phyloP scores from a whole-genome alignment of 2,113 vertebrate species.

The Centropristis striata region DNA sequence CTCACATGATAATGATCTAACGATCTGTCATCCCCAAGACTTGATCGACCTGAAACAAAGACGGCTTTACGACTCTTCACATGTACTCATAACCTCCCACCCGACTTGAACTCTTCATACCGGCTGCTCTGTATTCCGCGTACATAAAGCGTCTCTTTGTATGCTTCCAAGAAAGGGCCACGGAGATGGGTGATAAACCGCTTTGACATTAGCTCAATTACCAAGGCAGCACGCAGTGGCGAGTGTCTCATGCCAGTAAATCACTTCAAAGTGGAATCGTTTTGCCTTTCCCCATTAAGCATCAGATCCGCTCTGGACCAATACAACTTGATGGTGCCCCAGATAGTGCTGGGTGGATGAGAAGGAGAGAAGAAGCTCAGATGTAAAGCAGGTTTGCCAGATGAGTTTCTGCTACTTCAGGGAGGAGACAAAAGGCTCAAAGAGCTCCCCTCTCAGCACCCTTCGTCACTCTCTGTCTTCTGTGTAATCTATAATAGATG shows the following conservation, averaged over 20 bases:
- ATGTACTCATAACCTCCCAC: constrained; percentile 33
- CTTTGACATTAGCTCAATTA: constrained; percentile 68
- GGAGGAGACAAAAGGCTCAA: constrained; percentile 65
- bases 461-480: constrained; percentile 61
- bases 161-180: constrained; percentile 33
- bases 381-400: constrained; percentile 68
- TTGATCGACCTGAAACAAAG: constrained; percentile 64
- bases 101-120: constrained; percentile 27
- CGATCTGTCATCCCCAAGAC: constrained; percentile 52
- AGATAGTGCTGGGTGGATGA: constrained; percentile 46
- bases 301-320: constrained; percentile 55
- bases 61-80: constrained; percentile 44
- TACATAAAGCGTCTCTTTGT: constrained; percentile 63
- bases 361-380: constrained; percentile 37
- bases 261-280: constrained; percentile 67
- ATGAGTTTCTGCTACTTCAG: constrained; percentile 56
- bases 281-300: constrained; percentile 61
- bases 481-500: constrained; percentile 82
- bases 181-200: constrained; percentile 63
- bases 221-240: constrained; percentile 39
- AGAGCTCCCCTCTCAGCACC: constrained; percentile 57
- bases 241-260: constrained; percentile 64
- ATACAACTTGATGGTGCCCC: constrained; percentile 59
- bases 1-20: constrained; percentile 67
- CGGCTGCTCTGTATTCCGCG: not conserved